Percentiles rank a stretch among this genome's conserved stretches.
Evolutionary conservation across 1,140 invertebrate genomes (phyloP).

Genomic region (Temnothorax nylanderi): DNA sequence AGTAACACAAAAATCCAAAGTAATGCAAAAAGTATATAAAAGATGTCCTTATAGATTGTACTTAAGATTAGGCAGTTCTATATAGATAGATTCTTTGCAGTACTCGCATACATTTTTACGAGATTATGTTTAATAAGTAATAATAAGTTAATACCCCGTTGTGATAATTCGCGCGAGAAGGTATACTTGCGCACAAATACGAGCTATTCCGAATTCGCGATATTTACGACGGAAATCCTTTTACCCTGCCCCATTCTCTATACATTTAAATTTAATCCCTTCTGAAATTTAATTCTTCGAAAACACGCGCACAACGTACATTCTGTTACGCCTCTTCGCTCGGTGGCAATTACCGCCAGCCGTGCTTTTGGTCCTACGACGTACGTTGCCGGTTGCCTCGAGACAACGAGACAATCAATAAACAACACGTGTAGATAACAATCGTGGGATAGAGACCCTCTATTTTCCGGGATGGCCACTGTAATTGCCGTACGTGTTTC

Average conservation of each 20-base stretch:
- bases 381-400: slow-evolving; percentile 73
- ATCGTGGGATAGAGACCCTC: slow-evolving; percentile 81
- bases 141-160: background rate
- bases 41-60: background rate
- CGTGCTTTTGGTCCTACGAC: slow-evolving; percentile 75
- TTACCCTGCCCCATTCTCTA: background rate
- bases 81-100: background rate
- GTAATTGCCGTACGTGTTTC: slow-evolving; percentile 81
- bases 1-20: background rate
- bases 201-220: slow-evolving; percentile 20
- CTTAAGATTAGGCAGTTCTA: background rate
- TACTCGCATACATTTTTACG: background rate
- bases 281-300: slow-evolving; percentile 66
- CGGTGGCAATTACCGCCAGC: slow-evolving; percentile 78
- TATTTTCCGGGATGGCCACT: slow-evolving; percentile 78
- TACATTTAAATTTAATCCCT: slow-evolving; percentile 60
- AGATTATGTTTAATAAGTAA: background rate
- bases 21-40: background rate
- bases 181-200: background rate
- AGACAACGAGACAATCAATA: slow-evolving; percentile 84
- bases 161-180: background rate
- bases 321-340: slow-evolving; percentile 68
- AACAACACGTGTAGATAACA: slow-evolving; percentile 85
- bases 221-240: slow-evolving; percentile 37
- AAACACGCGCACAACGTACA: slow-evolving; percentile 60